Evolutionary conservation across 1,140 invertebrate genomes (phyloP).

Genomic region (Drosophila melanogaster): Release_6_plus_ISO1_MT NT_033777.3:27874001-27874500

Average conservation of each 20-base stretch:
- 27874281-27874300: background rate
- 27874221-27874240: no score
- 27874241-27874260: no score
- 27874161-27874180: background rate
- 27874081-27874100: slow-evolving; percentile 75
- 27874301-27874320: background rate
- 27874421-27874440: slow-evolving; percentile 75
- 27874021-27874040: slow-evolving; percentile 49
- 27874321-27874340: background rate
- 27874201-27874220: background rate
- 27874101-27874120: slow-evolving; percentile 37
- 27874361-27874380: slow-evolving; percentile 71
- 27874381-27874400: slow-evolving; percentile 49
- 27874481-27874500: slow-evolving; percentile 74
- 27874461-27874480: slow-evolving; percentile 62
- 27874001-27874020: slow-evolving; percentile 73
- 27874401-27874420: slow-evolving; percentile 66
- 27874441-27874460: slow-evolving; percentile 67
- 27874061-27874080: slow-evolving; percentile 78
- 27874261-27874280: background rate
- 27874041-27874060: slow-evolving; percentile 62
- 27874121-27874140: background rate
- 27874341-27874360: slow-evolving; percentile 40
- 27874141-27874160: background rate
- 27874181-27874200: background rate